A percentile compares a stretch with the other conserved stretches of the same genome.
Evolutionary conservation across 2,113 vertebrate genomes (phyloP).

Genomic region (Entosphenus tridentatus): DNA sequence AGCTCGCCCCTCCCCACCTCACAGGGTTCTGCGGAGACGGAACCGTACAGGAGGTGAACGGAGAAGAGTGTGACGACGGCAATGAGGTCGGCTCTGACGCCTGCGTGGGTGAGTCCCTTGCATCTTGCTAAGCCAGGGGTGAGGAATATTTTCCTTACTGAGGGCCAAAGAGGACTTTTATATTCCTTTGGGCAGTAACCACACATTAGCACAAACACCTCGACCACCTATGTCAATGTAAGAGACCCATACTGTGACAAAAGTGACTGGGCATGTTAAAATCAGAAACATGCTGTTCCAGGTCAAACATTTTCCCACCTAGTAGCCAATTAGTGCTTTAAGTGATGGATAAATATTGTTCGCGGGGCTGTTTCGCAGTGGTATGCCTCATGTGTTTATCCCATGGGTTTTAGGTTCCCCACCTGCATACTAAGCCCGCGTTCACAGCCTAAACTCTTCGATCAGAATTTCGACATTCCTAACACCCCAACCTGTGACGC

Average conservation of each 20-base stretch:
- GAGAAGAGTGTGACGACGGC: constrained; percentile 2
- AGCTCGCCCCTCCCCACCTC: constrained; percentile 1
- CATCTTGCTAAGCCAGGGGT: neutral
- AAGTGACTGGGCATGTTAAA: neutral
- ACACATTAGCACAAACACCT: neutral
- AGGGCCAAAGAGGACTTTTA: neutral
- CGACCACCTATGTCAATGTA: neutral
- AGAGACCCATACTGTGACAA: neutral
- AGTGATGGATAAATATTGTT: no score
- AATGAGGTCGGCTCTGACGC: constrained; percentile 3
- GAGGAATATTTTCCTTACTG: no score
- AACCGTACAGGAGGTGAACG: constrained; percentile 2
- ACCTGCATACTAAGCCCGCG: no score
- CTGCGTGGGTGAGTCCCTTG: neutral
- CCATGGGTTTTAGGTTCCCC: no score
- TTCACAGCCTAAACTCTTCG: no score
- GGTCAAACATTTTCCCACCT: neutral
- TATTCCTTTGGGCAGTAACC: neutral
- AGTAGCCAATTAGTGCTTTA: no score
- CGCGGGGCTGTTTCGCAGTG: no score
- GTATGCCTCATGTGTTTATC: no score
- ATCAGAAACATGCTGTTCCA: neutral
- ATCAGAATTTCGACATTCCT: no score
- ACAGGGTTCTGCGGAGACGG: constrained; percentile 1
- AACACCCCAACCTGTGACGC: no score